Conservation (phyloP, 92 coral and sea anemone species). For the Isaurus tuberculatus region DNA sequence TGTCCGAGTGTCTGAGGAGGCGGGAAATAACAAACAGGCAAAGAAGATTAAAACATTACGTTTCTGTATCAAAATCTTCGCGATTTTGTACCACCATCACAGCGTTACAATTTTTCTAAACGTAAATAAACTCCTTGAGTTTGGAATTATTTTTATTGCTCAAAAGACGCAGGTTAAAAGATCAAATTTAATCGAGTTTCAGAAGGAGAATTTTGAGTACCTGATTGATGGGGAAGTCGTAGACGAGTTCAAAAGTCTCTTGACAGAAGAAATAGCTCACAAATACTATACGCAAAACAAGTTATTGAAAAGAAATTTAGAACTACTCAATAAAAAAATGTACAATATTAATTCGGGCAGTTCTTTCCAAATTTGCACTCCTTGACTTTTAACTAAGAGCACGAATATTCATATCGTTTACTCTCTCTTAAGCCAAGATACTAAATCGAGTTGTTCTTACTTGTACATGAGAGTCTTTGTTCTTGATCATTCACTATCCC, state of each 20-base stretch:
- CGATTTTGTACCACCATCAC: conserved; percentile 1
- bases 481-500: conserved; percentile 83
- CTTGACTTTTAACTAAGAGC: conserved; percentile 19
- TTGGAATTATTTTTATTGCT: neutral
- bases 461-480: conserved; percentile 81
- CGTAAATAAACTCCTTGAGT: neutral
- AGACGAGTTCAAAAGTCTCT: conserved; percentile 17
- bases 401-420: conserved; percentile 57
- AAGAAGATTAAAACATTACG: conserved; percentile 31
- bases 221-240: conserved; percentile 33
- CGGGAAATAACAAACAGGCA: conserved; percentile 43
- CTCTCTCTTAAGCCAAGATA: conserved; percentile 87
- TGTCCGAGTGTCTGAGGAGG: conserved; percentile 51
- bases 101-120: neutral
- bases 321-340: neutral
- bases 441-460: conserved; percentile 91
- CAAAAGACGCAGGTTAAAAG: conserved; percentile 33
- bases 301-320: conserved; percentile 1
- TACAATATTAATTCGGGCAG: neutral
- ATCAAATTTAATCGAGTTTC: conserved; percentile 33
- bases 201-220: conserved; percentile 45
- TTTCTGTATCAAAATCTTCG: conserved; percentile 20
- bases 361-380: neutral
- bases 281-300: conserved; percentile 12
- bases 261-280: neutral